Conservation (phyloP, 2,113 vertebrate species). For the Brachirus orientalis region DNA sequence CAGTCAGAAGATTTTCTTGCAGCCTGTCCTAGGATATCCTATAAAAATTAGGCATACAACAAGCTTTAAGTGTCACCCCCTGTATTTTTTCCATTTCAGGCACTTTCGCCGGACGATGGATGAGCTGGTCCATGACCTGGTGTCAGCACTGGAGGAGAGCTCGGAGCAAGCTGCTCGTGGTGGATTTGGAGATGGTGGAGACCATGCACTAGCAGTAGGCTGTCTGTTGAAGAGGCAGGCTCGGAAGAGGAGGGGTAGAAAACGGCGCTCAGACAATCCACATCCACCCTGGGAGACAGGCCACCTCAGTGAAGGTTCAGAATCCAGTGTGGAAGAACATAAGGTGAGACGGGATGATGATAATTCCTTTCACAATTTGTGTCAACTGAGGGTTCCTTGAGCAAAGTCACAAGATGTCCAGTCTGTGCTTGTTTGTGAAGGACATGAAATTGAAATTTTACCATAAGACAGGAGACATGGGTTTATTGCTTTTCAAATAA, state of each 20-base stretch:
- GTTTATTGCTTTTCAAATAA: no score
- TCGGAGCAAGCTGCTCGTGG: slow-evolving; percentile 96
- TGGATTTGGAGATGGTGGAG: slow-evolving; percentile 92
- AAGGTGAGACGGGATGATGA: slow-evolving; percentile 49
- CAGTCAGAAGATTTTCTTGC: no score
- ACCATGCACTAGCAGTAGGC: slow-evolving; percentile 88
- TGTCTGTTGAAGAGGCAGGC: slow-evolving; percentile 95
- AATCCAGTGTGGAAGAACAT: slow-evolving; percentile 92
- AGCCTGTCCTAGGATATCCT: no score
- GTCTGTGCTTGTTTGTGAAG: background rate
- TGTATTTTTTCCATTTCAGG: slow-evolving; percentile 71
- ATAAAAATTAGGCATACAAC: no score
- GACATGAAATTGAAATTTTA: background rate
- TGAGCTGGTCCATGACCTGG: slow-evolving; percentile 97
- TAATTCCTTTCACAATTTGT: background rate
- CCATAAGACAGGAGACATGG: no score
- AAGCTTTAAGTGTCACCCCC: no score
- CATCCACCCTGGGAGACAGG: slow-evolving; percentile 92
- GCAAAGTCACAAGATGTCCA: background rate
- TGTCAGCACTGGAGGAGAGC: slow-evolving; percentile 98
- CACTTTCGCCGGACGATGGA: slow-evolving; percentile 98
- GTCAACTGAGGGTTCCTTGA: background rate
- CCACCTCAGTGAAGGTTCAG: slow-evolving; percentile 95
- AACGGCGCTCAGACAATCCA: slow-evolving; percentile 90
- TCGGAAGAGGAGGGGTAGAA: slow-evolving; percentile 94